phyloP scores from a whole-genome alignment of 2,797 vertebrate genomes.

The Ammospiza maritima region DNA sequence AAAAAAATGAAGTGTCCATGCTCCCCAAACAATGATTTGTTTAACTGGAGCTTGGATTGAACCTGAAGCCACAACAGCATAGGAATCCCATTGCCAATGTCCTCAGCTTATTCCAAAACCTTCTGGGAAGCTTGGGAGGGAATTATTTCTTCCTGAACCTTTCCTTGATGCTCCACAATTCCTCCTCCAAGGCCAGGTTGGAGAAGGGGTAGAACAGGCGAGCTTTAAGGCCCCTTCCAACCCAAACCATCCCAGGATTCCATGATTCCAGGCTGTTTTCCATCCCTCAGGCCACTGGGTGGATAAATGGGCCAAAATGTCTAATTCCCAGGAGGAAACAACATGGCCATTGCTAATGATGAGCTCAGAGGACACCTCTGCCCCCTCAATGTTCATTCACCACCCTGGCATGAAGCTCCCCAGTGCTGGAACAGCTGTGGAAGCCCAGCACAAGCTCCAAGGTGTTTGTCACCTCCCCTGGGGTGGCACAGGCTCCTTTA shows the following conservation, averaged over 20 bases:
- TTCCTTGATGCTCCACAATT: not conserved
- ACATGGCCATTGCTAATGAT: accelerated
- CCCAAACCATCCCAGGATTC: not conserved
- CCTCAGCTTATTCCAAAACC: not conserved
- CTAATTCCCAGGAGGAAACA: accelerated
- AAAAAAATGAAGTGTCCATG: constrained; percentile 61
- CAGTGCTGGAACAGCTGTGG: accelerated
- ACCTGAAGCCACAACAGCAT: not conserved
- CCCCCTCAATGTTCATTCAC: accelerated
- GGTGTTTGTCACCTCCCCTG: not conserved
- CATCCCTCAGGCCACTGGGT: not conserved
- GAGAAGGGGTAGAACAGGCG: too few relatives aligned
- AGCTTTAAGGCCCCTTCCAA: not conserved
- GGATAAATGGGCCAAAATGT: not conserved
- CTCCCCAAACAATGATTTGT: constrained; percentile 37
- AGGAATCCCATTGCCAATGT: not conserved
- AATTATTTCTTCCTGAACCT: not conserved
- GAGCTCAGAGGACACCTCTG: not conserved
- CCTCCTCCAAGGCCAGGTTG: not conserved
- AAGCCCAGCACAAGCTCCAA: not conserved
- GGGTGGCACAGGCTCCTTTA: accelerated
- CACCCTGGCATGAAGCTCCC: accelerated
- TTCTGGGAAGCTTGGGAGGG: not conserved
- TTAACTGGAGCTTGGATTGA: not conserved
- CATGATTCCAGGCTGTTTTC: accelerated